These are phyloP conservation scores for Nebria brevicollis DNA, from an alignment of 2,888 invertebrate species.

Conservation along the genomic window DNA sequence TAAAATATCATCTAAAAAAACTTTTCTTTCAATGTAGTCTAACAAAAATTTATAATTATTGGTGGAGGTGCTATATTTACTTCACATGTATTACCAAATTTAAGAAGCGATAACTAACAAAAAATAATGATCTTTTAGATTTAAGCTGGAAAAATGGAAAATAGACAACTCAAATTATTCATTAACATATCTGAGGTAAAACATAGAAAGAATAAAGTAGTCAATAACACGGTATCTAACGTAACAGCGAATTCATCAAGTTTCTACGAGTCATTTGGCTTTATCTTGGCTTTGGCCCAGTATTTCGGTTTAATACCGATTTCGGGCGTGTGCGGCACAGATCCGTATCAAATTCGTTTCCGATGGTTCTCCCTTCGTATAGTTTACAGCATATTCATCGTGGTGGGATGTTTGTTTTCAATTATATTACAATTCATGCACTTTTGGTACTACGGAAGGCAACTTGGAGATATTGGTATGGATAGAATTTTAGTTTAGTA, in stretches of 20 bases:
- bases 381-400: constrained; percentile 53
- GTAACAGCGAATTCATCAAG: neutral
- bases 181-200: no score
- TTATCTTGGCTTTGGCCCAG: constrained; percentile 55
- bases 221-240: no score
- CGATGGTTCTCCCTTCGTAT: constrained; percentile 54
- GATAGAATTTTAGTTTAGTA: neutral
- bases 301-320: constrained; percentile 57
- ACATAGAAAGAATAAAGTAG: no score
- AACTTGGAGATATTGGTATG: constrained; percentile 25
- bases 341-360: constrained; percentile 53
- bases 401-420: constrained; percentile 52
- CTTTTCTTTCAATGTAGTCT: no score
- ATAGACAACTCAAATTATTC: no score
- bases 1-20: no score
- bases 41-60: no score
- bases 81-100: no score
- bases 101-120: no score
- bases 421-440: constrained; percentile 16
- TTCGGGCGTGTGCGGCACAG: constrained; percentile 50
- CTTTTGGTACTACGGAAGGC: constrained; percentile 12
- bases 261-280: constrained; percentile 54
- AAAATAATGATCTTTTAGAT: no score
- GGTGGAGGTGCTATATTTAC: no score
- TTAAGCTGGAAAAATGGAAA: no score